These are phyloP conservation scores for Campoplex capitator DNA, from an alignment of 2,888 invertebrate species.

Conservation along the genomic window DNA sequence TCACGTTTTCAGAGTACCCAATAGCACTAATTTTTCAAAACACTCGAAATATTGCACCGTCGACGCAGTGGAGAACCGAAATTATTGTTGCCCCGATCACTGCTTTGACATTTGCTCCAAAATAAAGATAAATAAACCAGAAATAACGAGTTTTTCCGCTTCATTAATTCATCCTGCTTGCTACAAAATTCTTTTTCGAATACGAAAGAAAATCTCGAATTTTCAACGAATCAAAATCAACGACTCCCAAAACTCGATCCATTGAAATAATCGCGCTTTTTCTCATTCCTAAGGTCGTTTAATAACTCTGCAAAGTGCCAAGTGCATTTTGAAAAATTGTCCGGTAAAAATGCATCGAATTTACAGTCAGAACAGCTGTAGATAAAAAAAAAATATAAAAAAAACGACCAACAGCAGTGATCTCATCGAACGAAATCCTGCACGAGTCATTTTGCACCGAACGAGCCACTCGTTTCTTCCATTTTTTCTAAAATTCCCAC, in stretches of 20 bases:
- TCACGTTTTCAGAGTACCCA: too few species aligned
- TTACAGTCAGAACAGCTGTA: slow-evolving; percentile 2
- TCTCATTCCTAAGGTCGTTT: neutral
- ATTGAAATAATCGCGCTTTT: neutral
- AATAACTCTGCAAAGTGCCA: neutral
- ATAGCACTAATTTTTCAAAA: neutral
- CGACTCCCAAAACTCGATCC: neutral
- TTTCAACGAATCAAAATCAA: neutral
- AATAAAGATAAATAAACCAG: neutral
- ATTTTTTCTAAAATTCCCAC: too few species aligned
- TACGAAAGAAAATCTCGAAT: neutral
- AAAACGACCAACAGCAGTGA: neutral
- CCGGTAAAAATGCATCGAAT: slow-evolving; percentile 5
- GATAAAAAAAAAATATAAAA: neutral
- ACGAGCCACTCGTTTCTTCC: neutral
- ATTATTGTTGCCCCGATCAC: neutral
- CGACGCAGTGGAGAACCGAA: neutral
- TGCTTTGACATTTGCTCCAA: neutral
- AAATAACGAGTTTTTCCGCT: neutral
- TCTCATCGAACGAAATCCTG: neutral
- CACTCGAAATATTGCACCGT: neutral
- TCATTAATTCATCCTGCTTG: neutral
- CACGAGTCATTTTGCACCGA: neutral
- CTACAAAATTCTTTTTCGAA: neutral
- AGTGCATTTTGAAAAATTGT: neutral